A percentile compares a stretch with the other conserved stretches of the same genome.
These are phyloP conservation scores for Labroides dimidiatus DNA, from an alignment of 2,797 vertebrate species.

Conservation along the genomic window DNA sequence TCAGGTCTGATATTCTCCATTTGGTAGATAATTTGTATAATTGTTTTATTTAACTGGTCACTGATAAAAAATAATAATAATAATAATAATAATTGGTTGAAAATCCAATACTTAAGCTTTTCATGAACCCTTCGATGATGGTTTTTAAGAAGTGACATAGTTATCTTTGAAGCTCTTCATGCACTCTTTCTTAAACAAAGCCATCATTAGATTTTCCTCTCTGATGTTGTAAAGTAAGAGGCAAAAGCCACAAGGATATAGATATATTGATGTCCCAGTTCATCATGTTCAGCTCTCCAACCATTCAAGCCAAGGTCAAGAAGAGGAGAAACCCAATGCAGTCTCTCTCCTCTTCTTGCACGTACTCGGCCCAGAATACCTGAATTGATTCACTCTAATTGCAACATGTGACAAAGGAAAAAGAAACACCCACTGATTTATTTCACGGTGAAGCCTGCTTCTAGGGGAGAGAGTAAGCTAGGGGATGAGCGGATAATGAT, in stretches of 20 bases:
- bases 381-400: slow-evolving; percentile 66
- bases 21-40: too few species aligned
- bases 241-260: slow-evolving; percentile 10
- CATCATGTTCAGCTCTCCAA: slow-evolving; percentile 29
- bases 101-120: background rate
- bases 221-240: slow-evolving; percentile 14
- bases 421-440: slow-evolving; percentile 51
- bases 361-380: slow-evolving; percentile 46
- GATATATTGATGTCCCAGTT: slow-evolving; percentile 31
- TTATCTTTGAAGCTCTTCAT: background rate
- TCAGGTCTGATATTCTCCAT: too few species aligned
- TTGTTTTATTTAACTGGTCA: too few species aligned
- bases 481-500: slow-evolving; percentile 56
- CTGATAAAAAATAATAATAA: too few species aligned
- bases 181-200: background rate
- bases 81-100: too few species aligned
- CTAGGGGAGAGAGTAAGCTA: slow-evolving; percentile 26
- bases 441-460: slow-evolving; percentile 48
- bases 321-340: slow-evolving; percentile 32
- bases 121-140: too few species aligned
- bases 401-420: slow-evolving; percentile 57
- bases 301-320: slow-evolving; percentile 56
- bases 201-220: slow-evolving; percentile 9
- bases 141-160: background rate
- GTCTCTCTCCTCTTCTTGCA: slow-evolving; percentile 25